A percentile compares a stretch with the other conserved stretches of the same genome.
Conservation (phyloP, 2,888 invertebrate species). For the Epiblema foenella region DNA sequence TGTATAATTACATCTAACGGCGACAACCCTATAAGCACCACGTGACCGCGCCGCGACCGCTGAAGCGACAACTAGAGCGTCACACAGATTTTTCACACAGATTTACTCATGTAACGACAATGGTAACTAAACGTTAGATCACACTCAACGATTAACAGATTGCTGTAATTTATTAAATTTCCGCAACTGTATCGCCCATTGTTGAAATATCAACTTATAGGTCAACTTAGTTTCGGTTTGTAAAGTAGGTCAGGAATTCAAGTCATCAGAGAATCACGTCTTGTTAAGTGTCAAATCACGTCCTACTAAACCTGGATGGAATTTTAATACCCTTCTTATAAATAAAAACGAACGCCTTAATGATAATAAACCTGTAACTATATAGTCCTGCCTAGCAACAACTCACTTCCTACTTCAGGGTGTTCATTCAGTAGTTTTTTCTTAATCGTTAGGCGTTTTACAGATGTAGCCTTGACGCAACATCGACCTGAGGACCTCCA, state of each 20-base stretch:
- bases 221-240: constrained; percentile 22
- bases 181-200: constrained; percentile 35
- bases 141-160: constrained; percentile 39
- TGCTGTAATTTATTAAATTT: constrained; percentile 42
- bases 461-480: constrained; percentile 66
- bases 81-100: constrained; percentile 62
- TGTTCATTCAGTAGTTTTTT: constrained; percentile 44
- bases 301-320: constrained; percentile 27
- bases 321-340: constrained; percentile 26
- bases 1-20: background rate
- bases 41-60: constrained; percentile 54
- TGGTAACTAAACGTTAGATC: constrained; percentile 44
- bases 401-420: constrained; percentile 42
- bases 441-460: constrained; percentile 45
- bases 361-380: constrained; percentile 21
- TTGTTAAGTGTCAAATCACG: too few species aligned
- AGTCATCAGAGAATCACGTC: constrained; percentile 20
- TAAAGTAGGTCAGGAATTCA: constrained; percentile 34
- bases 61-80: constrained; percentile 61
- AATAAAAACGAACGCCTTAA: background rate
- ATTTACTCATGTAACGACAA: constrained; percentile 50
- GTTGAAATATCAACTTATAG: constrained; percentile 42
- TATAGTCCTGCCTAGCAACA: constrained; percentile 32
- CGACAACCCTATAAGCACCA: constrained; percentile 43
- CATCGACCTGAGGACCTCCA: constrained; percentile 82